A percentile compares a stretch with the other conserved stretches of the same genome.
These are phyloP conservation scores for Spheniscus mendiculus DNA, from an alignment of 2,113 vertebrate genomes.

Conservation along the genomic window DNA sequence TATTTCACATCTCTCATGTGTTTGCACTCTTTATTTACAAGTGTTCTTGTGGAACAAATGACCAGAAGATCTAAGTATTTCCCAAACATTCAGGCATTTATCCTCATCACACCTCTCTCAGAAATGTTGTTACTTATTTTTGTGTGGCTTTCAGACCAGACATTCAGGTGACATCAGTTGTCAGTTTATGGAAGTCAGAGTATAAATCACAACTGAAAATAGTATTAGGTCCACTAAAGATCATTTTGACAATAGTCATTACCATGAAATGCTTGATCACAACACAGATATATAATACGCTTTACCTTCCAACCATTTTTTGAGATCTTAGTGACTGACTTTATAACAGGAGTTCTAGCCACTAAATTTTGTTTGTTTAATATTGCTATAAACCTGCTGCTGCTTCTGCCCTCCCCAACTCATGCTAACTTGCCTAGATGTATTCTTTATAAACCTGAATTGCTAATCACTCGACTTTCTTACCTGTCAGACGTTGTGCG, in stretches of 20 bases:
- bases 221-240: background rate
- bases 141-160: background rate
- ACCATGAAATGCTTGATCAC: background rate
- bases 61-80: background rate
- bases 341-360: background rate
- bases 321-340: background rate
- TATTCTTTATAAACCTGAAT: background rate
- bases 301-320: background rate
- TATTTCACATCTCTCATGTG: background rate
- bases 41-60: background rate
- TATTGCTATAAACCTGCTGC: background rate
- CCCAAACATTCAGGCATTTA: background rate
- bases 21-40: background rate
- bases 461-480: background rate
- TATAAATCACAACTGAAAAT: background rate
- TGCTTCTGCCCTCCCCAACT: background rate
- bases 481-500: background rate
- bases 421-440: background rate
- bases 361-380: background rate
- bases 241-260: background rate
- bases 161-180: background rate
- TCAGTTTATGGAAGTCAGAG: background rate
- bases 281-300: background rate
- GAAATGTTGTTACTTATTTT: background rate
- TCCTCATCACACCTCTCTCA: background rate